Evolutionary conservation across 2,888 invertebrate species (phyloP).

Genomic region (Melanchra persicariae): DNA sequence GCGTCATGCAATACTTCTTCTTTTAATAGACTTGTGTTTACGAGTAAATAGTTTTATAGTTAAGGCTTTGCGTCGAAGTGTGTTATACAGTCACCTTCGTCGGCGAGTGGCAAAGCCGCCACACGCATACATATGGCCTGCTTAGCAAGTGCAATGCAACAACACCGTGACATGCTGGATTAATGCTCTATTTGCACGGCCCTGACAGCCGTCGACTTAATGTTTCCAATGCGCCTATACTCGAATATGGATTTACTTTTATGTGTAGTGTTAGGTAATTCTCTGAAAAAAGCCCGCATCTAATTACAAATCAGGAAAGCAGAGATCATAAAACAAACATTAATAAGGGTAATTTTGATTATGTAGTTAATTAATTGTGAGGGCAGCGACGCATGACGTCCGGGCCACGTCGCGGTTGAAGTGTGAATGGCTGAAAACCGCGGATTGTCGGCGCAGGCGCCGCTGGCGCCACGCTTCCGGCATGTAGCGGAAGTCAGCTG

Average conservation of each 20-base stretch:
- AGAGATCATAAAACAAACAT: conserved; percentile 49
- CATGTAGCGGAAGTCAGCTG: conserved; percentile 84
- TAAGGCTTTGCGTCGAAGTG: conserved; percentile 58
- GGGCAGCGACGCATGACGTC: conserved; percentile 78
- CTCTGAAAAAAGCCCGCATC: conserved; percentile 31
- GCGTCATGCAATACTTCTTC: conserved; percentile 67
- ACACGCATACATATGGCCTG: conserved; percentile 82
- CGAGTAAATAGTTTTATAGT: conserved; percentile 65
- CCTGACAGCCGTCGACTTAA: conserved; percentile 69
- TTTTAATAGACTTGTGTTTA: conserved; percentile 67
- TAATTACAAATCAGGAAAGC: conserved; percentile 30
- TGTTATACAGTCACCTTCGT: conserved; percentile 72
- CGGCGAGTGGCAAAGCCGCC: conserved; percentile 69
- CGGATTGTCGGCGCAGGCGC: conserved; percentile 79
- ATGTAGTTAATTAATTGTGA: conserved; percentile 72
- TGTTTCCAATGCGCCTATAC: conserved; percentile 62
- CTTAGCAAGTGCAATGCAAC: conserved; percentile 82
- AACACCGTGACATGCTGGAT: conserved; percentile 79
- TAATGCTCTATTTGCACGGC: conserved; percentile 79
- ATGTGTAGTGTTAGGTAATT: conserved; percentile 20
- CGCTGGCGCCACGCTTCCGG: conserved; percentile 86
- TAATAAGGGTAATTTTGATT: conserved; percentile 40
- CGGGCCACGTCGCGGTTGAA: conserved; percentile 76
- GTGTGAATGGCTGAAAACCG: conserved; percentile 78
- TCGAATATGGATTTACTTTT: conserved; percentile 65